phyloP scores from a whole-genome alignment of 2,113 vertebrate species.

The Pandion haliaetus region DNA sequence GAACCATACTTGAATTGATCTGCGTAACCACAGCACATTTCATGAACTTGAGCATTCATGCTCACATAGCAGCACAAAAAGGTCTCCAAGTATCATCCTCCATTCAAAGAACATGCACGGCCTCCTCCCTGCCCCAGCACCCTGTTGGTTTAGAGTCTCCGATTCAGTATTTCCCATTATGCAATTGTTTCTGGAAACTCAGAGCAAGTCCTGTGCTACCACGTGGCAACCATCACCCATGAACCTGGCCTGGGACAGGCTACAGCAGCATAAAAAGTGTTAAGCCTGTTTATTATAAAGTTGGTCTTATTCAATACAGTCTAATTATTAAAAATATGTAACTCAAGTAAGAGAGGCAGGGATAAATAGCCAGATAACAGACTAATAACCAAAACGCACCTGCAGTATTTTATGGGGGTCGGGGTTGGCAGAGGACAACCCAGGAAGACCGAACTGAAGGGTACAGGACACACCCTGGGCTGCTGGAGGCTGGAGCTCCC shows the following conservation, averaged over 20 bases:
- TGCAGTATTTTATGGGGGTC: fast-evolving
- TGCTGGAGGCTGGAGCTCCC: not conserved
- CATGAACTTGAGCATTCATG: not conserved
- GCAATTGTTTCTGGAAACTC: not conserved
- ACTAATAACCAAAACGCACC: not conserved
- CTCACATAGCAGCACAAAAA: not conserved
- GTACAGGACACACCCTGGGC: not conserved
- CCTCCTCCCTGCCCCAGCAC: not conserved
- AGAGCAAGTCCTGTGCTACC: not conserved
- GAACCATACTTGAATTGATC: not conserved
- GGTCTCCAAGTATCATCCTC: not conserved
- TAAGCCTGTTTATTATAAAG: not conserved
- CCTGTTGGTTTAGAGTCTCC: not conserved
- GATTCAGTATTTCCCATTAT: not conserved
- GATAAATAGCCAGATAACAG: not conserved
- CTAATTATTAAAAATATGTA: not conserved
- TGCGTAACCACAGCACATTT: not conserved
- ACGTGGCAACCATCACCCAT: not conserved
- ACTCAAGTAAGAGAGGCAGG: not conserved
- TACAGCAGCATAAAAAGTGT: not conserved
- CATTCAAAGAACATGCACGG: not conserved
- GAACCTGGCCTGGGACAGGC: not conserved
- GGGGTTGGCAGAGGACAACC: not conserved
- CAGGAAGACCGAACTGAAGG: fast-evolving
- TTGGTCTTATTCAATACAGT: not conserved